These are phyloP conservation scores for Sisor rabdophorus DNA, from an alignment of 2,113 vertebrate species.

Conservation along the genomic window DNA sequence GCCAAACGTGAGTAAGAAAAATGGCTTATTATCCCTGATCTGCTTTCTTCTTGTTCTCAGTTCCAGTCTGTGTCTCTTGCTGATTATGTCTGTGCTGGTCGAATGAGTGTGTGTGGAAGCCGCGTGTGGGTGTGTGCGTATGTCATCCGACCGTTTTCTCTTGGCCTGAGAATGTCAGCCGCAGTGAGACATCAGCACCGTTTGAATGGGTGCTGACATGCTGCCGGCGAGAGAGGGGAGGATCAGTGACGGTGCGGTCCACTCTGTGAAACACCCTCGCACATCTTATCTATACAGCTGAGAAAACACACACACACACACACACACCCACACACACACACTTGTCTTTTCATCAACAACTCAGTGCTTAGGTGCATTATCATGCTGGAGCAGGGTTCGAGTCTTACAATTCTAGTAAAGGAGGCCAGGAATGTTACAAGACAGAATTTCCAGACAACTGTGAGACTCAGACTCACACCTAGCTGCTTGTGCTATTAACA, in stretches of 20 bases:
- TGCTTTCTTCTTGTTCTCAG: conserved; percentile 31
- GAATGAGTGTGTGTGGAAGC: not conserved
- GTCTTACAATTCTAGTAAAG: too few relatives aligned
- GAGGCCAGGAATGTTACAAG: too few relatives aligned
- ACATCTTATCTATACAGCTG: conserved; percentile 39
- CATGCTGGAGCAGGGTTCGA: too few relatives aligned
- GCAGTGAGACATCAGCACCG: conserved; percentile 48
- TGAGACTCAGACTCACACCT: too few relatives aligned
- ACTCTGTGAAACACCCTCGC: conserved; percentile 33
- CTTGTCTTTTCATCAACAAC: conserved; percentile 50
- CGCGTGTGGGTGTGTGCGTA: not conserved
- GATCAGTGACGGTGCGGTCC: conserved; percentile 45
- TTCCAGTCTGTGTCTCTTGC: conserved; percentile 27
- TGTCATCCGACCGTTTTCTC: not conserved
- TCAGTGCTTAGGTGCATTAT: too few relatives aligned
- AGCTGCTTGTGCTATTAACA: too few relatives aligned
- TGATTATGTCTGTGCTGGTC: conserved; percentile 41
- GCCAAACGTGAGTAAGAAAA: conserved; percentile 26
- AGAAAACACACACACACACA: conserved; percentile 41
- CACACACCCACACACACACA: conserved; percentile 39
- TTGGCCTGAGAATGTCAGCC: conserved; percentile 32
- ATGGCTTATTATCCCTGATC: conserved; percentile 30
- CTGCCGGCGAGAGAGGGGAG: conserved; percentile 32
- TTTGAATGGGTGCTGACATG: conserved; percentile 44
- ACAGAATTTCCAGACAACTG: too few relatives aligned